These are phyloP conservation scores for Anniella stebbinsi DNA, from an alignment of 2,797 vertebrate genomes.

Conservation along the genomic window DNA sequence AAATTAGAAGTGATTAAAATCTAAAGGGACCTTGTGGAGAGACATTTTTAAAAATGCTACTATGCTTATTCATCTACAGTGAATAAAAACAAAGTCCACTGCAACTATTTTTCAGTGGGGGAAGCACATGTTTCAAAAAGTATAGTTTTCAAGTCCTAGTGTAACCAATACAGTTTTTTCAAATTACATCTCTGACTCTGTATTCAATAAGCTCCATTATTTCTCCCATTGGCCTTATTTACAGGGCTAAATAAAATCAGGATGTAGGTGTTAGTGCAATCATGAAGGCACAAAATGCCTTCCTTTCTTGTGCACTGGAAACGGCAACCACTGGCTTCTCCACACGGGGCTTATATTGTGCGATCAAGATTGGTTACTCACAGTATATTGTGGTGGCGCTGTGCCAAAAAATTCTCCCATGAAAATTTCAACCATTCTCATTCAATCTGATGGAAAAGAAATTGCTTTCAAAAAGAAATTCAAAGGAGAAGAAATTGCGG, in stretches of 20 bases:
- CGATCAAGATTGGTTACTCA: too few relatives aligned
- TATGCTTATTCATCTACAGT: neutral
- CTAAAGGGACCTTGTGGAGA: neutral
- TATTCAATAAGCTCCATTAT: neutral
- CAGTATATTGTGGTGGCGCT: too few relatives aligned
- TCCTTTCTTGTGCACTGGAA: neutral
- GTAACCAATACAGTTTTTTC: neutral
- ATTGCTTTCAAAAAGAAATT: too few relatives aligned
- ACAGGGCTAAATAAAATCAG: neutral
- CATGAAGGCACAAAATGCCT: neutral
- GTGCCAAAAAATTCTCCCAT: too few relatives aligned
- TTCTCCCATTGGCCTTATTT: neutral
- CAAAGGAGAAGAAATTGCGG: too few relatives aligned
- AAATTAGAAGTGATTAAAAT: slow-evolving; percentile 28
- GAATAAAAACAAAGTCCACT: neutral
- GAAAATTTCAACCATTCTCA: too few relatives aligned
- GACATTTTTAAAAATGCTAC: slow-evolving; percentile 1
- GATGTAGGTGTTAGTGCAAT: neutral
- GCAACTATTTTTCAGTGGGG: neutral
- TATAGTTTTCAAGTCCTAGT: neutral
- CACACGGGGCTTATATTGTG: too few relatives aligned
- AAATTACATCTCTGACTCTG: neutral
- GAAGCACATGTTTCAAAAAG: neutral
- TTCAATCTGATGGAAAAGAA: too few relatives aligned
- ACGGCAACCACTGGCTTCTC: neutral